Evolutionary conservation across 2,797 vertebrate genomes (phyloP), one percentile per base, ranked within the genome.

Genomic region (Spinus olivaceus): DNA sequence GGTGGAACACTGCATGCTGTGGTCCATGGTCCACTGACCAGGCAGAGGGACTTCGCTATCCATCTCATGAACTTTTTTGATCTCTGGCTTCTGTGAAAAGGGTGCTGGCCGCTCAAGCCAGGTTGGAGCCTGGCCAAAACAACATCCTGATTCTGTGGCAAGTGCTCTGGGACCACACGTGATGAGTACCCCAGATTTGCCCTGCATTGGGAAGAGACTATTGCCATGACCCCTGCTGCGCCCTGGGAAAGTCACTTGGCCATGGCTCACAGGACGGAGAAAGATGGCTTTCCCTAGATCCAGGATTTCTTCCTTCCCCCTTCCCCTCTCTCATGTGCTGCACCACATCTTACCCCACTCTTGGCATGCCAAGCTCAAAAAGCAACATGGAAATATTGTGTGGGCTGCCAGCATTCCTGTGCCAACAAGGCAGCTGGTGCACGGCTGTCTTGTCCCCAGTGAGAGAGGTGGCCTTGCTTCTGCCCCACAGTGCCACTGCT

Each of bases 101-200:
- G 42, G 67, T 73, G 22, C 77, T 64, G 83, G 64, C 63, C 0
- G 0, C 59, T 72, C 42, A 69, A 63, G 47, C 66, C 60, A 79
- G 42, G 35, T 73, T 96, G 81, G 89, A 94, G 27, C 30, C 54
- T 57, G 70, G 85, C 89, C 92, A 94, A 60, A 90, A 57, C 63
- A 96, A 90, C 66, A 90, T 96, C 85, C 94, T 96, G 85, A 57
- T 81, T 81, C 70, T 76, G 77, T 88, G 80, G 77, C 94, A 96
- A 81, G 85, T 88, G 70, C 80, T 88, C 60, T 92, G 87, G 80
- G 77, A 84, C 81, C 56, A 71, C 87, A 90, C 0, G 64, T 94
- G 91, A 94, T 6, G 6, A 94, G 91, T 84, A 96, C 91, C 91
- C 83, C 91, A 91, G 87, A 86, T 94, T 86, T 5, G 10, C 2